Conservation (phyloP, 2,888 invertebrate genomes). For the Phortica okadai region DNA sequence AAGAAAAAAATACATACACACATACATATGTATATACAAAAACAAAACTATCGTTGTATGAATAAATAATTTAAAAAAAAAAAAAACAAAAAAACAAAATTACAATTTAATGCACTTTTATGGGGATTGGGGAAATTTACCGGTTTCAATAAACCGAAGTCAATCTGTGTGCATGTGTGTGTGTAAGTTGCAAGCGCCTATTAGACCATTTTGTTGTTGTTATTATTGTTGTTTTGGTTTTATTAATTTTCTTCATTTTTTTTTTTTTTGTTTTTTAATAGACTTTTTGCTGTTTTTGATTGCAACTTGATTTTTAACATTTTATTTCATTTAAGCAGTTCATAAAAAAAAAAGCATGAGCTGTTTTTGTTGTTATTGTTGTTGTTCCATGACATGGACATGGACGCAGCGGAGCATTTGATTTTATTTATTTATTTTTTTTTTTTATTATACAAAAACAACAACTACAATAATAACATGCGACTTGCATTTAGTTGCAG, state of each 20-base stretch:
- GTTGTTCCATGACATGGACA: slow-evolving; percentile 21
- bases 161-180: neutral
- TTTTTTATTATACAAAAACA: neutral
- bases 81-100: neutral
- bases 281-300: neutral
- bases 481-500: slow-evolving; percentile 59
- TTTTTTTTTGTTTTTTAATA: neutral
- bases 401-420: slow-evolving; percentile 22
- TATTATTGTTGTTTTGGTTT: too few relatives aligned
- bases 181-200: neutral
- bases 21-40: neutral
- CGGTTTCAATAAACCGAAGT: slow-evolving; percentile 1
- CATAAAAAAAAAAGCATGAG: neutral
- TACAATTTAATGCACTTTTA: slow-evolving; percentile 24
- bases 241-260: neutral
- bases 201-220: neutral
- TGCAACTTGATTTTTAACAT: slow-evolving; percentile 14
- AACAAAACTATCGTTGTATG: neutral
- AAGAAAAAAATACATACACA: neutral
- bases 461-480: neutral
- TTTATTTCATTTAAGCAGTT: neutral
- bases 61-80: neutral
- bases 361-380: slow-evolving; percentile 7
- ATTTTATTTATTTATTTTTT: neutral
- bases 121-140: slow-evolving; percentile 28